Evolutionary conservation across 2,888 invertebrate genomes (phyloP).

Genomic region (Rhagophthalmus giganteus): DNA sequence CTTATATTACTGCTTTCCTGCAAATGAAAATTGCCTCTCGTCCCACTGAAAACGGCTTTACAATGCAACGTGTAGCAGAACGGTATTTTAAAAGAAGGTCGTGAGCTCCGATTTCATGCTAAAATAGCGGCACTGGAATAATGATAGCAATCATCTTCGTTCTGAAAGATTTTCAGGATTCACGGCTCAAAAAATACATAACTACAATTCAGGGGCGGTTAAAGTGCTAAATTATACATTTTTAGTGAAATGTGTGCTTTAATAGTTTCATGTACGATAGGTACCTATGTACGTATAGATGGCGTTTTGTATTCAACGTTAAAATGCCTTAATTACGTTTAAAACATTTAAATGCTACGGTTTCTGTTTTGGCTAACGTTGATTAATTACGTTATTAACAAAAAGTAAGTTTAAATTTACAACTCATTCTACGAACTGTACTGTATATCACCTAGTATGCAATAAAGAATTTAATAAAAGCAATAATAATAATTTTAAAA

Average conservation of each 20-base stretch:
- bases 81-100: conserved; percentile 20
- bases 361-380: no score
- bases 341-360: no score
- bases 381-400: no score
- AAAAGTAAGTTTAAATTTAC: no score
- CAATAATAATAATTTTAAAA: no score
- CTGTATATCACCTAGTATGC: no score
- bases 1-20: conserved; percentile 9
- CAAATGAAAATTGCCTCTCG: conserved; percentile 16
- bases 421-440: no score
- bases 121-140: conserved; percentile 28
- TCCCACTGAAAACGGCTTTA: conserved; percentile 22
- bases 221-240: conserved; percentile 29
- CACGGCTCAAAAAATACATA: conserved; percentile 29
- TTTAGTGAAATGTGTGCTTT: conserved; percentile 18
- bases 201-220: conserved; percentile 15
- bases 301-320: no score
- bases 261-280: no score
- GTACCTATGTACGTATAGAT: no score
- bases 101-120: conserved; percentile 27
- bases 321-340: no score
- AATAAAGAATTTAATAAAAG: no score
- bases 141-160: conserved; percentile 37
- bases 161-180: conserved; percentile 38
- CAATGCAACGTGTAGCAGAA: conserved; percentile 12